Base-by-base conservation (phyloP, 2,113 vertebrate species). In the Phocoena sinus region DNA sequence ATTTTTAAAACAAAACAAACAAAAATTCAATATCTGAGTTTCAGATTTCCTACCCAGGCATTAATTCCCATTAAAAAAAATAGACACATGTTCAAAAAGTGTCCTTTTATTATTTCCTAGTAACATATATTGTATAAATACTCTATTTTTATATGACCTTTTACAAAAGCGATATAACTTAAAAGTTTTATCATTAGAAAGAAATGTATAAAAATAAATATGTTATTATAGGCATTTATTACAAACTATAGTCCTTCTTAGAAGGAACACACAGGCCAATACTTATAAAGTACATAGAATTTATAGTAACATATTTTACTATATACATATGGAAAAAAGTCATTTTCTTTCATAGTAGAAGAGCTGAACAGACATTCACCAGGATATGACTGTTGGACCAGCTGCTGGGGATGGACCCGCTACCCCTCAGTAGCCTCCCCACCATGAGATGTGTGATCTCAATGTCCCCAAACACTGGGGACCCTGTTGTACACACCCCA, bases 131-230 rank as follows among this genome's bases (percentile, higher is more conserved):
- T 99, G 99, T 99, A 99, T 99, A 99, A 99, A 99, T 99, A 99
- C 99, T 99, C 99, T 99, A 99, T 99, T 99, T 99, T 99, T 99
- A 99, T 99, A 99, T 99, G 99, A 99, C 99, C 99, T 99, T 99
- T 99, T 99, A 99, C 99, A 99, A 99, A 99, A 99, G 99, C 97
- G 99, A 99, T 99, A 99, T 99, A 99, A 99, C 98, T 99, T 99
- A 99, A 98, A 98, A 98, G 99, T 92, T 97, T 98, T 97, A 99
- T 99, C 99, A 99, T 99, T 99, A 99, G 99, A 99, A 99, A 99
- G 97, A 99, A 99, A 99, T 99, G 99, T 99, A 99, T 99, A 99
- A 99, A 99, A 99, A 99, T 99, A 99, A 99, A 99, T 99, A 99
- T 65, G 95, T 97, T 99, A 99, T 98, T 98, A 99, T 98, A 99